These are phyloP conservation scores for zebrafish (Danio rerio) DNA, from an alignment of 2,113 vertebrate species.

Conservation along the genomic window DNA sequence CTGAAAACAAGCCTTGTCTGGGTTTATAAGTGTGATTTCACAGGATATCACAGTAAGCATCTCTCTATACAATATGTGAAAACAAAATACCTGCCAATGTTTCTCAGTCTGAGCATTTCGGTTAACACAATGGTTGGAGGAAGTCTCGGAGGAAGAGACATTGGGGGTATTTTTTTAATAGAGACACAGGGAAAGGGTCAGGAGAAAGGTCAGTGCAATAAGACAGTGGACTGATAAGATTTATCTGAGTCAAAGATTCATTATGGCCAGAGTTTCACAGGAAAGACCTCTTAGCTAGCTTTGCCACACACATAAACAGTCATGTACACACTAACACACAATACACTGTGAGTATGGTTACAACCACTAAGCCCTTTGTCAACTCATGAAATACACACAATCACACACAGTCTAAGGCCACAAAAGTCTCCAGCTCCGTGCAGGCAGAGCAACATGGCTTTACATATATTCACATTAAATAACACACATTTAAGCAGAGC, in stretches of 20 bases:
- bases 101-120: neutral
- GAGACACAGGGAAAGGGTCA: constrained; percentile 46
- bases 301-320: constrained; percentile 34
- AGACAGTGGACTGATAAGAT: constrained; percentile 60
- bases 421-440: neutral
- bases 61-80: constrained; percentile 5
- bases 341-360: constrained; percentile 39
- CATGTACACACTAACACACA: constrained; percentile 29
- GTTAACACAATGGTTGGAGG: neutral
- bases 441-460: neutral
- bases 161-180: constrained; percentile 34
- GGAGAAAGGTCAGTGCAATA: constrained; percentile 50
- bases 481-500: neutral
- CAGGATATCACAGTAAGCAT: neutral
- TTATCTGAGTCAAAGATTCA: constrained; percentile 62
- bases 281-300: constrained; percentile 40
- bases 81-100: neutral
- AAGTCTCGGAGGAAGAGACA: constrained; percentile 30
- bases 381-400: constrained; percentile 11
- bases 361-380: constrained; percentile 31
- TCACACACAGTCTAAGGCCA: constrained; percentile 7
- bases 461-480: neutral
- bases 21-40: neutral
- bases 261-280: constrained; percentile 60
- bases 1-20: neutral